Evolutionary conservation across 2,888 invertebrate genomes (phyloP), one percentile per base, ranked within the genome.

Genomic region (Dorcus hopei): DNA sequence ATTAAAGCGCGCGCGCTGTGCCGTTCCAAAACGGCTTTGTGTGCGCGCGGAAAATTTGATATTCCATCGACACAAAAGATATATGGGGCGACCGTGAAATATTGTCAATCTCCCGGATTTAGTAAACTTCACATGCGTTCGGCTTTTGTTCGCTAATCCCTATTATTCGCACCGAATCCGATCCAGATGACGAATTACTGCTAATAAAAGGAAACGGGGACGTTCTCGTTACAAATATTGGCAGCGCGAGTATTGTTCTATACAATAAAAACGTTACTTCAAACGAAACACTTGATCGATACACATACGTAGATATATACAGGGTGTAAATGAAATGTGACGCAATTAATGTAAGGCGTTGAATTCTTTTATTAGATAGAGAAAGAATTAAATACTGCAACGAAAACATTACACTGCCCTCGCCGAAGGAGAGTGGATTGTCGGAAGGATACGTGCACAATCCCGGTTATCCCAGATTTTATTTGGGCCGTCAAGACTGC

Each of bases 401-500:
- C 70, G 75, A 75, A 42, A 75, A 80, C 48, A 73, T 82, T 42
- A 72, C 69, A 61, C 75, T 82, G 41, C 72, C 74, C 9, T 66
- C 59, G 5, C 11, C 73, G 16, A 77, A 79, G 38, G 76, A 75
- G 52, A 70, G 75, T 11, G 72, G 71, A 16, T 63, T 70, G 49
- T 79, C 78, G 58, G 85, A 87, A 72, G 88, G 88, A 2, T 87
- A 87, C 74, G 82, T 87, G 64, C 82, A 85, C 39, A 87, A 85
- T 62, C 90, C 90, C 0, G 90, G 90, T 6, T 91, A 90, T 76
- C 90, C 91, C 0, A 82, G 86, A 66, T 89, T 84, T 77, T 90
- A 90, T 72, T 81, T 88, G 9, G 89, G 88, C 0, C 84, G 84
- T 41, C 76, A 73, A 72, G 76, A 83, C 65, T 91, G 91, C 73